Evolutionary conservation across 2,797 vertebrate species (phyloP).

Genomic region (Florisuga fusca): DNA sequence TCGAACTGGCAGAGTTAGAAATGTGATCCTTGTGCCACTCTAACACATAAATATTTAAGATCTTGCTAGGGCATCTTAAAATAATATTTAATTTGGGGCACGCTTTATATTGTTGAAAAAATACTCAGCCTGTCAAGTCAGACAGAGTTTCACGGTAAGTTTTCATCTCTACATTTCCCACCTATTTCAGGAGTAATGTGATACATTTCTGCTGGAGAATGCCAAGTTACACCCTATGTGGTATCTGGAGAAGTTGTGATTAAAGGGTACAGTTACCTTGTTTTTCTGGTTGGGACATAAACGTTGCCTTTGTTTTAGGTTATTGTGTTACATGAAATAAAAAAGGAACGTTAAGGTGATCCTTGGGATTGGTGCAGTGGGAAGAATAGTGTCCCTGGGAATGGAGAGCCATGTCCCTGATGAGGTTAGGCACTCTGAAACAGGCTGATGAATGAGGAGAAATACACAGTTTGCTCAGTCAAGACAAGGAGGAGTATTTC

Average conservation of each 20-base stretch:
- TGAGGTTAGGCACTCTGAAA: background rate
- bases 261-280: background rate
- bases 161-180: background rate
- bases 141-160: background rate
- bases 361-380: background rate
- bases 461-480: background rate
- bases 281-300: background rate
- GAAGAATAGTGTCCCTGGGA: background rate
- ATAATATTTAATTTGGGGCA: background rate
- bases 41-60: background rate
- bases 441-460: background rate
- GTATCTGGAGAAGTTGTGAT: background rate
- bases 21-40: accelerated
- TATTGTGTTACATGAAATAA: background rate
- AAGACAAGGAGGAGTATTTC: background rate
- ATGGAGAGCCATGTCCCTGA: background rate
- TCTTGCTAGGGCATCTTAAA: background rate
- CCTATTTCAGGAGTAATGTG: accelerated
- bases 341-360: background rate
- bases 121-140: background rate
- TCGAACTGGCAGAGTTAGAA: background rate
- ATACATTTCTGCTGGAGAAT: background rate
- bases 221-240: background rate
- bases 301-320: background rate
- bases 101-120: background rate